Percentiles rank a stretch among this genome's conserved stretches.
phyloP scores from a whole-genome alignment of 2,888 invertebrate genomes.

The Melieria omissa region DNA sequence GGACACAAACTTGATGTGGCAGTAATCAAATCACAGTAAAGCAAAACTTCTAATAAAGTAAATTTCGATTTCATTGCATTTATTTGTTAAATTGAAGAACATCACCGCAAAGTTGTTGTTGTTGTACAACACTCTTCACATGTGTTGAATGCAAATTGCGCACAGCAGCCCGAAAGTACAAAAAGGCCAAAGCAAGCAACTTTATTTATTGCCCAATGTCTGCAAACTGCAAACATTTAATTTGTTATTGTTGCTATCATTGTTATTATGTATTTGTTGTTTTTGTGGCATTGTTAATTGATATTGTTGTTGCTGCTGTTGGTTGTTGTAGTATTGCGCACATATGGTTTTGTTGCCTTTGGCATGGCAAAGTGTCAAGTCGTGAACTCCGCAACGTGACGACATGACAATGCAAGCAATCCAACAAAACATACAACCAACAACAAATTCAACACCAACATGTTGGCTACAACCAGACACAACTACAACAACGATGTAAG shows the following conservation, averaged over 20 bases:
- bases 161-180: no score
- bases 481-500: neutral
- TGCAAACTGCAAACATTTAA: neutral
- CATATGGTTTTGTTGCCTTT: slow-evolving; percentile 14
- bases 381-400: slow-evolving; percentile 44
- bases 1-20: no score
- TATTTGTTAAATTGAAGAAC: no score
- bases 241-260: neutral
- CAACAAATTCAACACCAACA: slow-evolving; percentile 7
- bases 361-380: slow-evolving; percentile 43
- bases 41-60: no score
- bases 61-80: no score
- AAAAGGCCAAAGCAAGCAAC: no score
- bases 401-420: slow-evolving; percentile 27
- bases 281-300: neutral
- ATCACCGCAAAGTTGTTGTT: no score
- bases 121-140: no score
- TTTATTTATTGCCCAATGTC: slow-evolving; percentile 21
- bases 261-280: slow-evolving; percentile 3
- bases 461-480: neutral
- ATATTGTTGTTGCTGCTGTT: no score
- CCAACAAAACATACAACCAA: slow-evolving; percentile 8
- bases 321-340: no score
- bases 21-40: no score
- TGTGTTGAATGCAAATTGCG: no score